These are phyloP conservation scores for Hemithea aestivaria DNA, from an alignment of 2,888 invertebrate genomes.

Conservation along the genomic window DNA sequence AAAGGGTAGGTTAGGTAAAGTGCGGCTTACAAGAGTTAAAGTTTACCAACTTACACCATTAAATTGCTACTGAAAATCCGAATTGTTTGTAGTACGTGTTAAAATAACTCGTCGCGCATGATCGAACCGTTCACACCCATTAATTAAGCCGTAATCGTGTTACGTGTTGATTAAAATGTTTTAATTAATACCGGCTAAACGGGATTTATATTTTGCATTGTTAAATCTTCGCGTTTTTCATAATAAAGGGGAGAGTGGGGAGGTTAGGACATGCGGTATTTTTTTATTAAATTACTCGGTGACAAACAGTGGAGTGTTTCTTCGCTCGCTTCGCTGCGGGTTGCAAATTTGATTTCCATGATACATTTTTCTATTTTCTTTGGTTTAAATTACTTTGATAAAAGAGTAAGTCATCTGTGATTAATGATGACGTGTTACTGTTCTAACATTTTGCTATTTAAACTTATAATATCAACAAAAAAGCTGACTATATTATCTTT, in stretches of 20 bases:
- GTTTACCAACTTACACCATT: too few species aligned
- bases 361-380: conserved; percentile 25
- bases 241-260: conserved; percentile 17
- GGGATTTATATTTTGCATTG: conserved; percentile 26
- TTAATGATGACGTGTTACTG: too few species aligned
- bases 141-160: conserved; percentile 21
- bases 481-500: too few species aligned
- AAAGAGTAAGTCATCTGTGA: too few species aligned
- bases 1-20: too few species aligned
- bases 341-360: conserved; percentile 43
- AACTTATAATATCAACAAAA: too few species aligned
- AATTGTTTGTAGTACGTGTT: neutral
- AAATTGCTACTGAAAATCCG: too few species aligned
- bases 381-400: too few species aligned
- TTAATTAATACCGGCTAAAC: conserved; percentile 21
- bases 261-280: conserved; percentile 34
- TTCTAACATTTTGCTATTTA: too few species aligned
- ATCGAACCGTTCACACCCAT: conserved; percentile 12
- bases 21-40: too few species aligned
- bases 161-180: conserved; percentile 19
- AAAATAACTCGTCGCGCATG: conserved; percentile 1
- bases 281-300: conserved; percentile 60
- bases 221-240: conserved; percentile 23
- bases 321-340: conserved; percentile 42
- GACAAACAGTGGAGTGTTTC: conserved; percentile 50